Evolutionary conservation across 1,140 invertebrate genomes (phyloP).

Genomic region (Heliconius congener): DNA sequence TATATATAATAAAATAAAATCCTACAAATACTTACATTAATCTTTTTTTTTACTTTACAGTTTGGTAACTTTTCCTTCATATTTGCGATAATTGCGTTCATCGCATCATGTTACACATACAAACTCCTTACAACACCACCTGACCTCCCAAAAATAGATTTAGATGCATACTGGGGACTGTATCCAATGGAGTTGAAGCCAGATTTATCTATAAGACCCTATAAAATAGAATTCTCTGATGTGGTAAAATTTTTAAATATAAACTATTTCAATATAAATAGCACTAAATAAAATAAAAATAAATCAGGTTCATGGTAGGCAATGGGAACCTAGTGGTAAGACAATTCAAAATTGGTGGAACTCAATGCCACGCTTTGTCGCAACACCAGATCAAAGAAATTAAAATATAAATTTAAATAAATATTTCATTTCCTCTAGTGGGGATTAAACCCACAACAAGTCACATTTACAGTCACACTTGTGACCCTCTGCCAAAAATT

Average conservation of each 20-base stretch:
- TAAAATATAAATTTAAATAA: no score
- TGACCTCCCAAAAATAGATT: constrained; percentile 51
- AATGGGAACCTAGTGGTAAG: no score
- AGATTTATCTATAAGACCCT: constrained; percentile 66
- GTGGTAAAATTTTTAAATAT: constrained; percentile 50
- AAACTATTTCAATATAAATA: not conserved
- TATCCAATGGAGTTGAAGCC: constrained; percentile 57
- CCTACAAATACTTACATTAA: not conserved
- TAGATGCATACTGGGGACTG: constrained; percentile 66
- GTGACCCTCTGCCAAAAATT: no score
- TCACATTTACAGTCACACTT: no score
- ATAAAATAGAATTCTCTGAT: constrained; percentile 68
- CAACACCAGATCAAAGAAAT: no score
- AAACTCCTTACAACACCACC: constrained; percentile 41
- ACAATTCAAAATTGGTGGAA: no score
- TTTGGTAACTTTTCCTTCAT: constrained; percentile 41
- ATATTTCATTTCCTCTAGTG: no score
- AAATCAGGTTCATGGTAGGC: no score
- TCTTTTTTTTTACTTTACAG: constrained; percentile 38
- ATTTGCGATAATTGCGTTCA: constrained; percentile 22
- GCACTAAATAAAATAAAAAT: no score
- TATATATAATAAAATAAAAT: not conserved
- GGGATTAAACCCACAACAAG: no score
- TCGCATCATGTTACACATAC: constrained; percentile 47
- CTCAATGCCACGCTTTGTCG: no score